Evolutionary conservation across 1,140 invertebrate species (phyloP), one percentile per base, ranked within the genome.

Genomic region (Drosophila asahinai): DNA sequence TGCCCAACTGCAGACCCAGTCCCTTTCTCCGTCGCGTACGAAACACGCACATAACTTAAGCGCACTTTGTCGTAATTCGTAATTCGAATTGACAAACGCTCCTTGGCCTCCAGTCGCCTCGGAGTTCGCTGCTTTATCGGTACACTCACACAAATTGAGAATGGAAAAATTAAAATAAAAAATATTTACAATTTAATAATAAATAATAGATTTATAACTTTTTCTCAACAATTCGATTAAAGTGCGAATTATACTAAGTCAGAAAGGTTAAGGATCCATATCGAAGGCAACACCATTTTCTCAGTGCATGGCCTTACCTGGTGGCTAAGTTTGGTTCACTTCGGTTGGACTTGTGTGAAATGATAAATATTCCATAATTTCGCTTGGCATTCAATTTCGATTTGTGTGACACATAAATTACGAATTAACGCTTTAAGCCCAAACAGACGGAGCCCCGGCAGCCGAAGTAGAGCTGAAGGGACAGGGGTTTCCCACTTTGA

Each of bases 301-400:
- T 55, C 14, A 40, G 54, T 57, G 36, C 33, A 40, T 22, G 3
- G 27, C 17, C 25, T n/a, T 66, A 30, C 43, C 51, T 70, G 54
- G 58, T 55, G 54, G 67, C 63, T 49, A 55, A 61, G 52, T 51
- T 47, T 30, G 61, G 62, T 33, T 66, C 33, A 36, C 43, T 48
- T 47, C 59, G 42, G 40, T 30, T 43, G 57, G 52, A 55, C 66
- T 76, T 61, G 61, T 72, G 77, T 74, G 68, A 91, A 83, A 92
- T 92, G 91, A 92, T 92, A 92, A 92, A 92, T 92, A 91, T 87
- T 92, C 83, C 83, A 92, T 92, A 92, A 92, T 92, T 92, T 90
- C 77, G 91, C 68, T 80, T 92, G 91, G 89, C 91, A 92, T 92
- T 92, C 86, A 91, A 92, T 91, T 92, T 90, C 83, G 82, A 77